A percentile compares a stretch with the other conserved stretches of the same genome.
phyloP scores from a whole-genome alignment of 2,113 vertebrate genomes.

The Scomber colias region DNA sequence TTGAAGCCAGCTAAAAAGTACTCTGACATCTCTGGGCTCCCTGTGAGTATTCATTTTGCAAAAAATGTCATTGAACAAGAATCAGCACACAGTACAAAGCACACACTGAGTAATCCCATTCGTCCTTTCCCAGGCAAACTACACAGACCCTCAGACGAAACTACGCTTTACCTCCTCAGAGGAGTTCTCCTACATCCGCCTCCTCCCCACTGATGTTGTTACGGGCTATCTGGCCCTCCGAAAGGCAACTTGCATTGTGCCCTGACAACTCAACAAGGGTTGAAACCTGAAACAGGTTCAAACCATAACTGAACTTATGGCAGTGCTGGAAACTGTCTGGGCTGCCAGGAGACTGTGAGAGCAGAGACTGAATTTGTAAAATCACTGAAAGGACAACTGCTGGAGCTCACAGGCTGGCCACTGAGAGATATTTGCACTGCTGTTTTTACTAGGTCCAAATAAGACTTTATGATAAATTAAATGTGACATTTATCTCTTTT shows the following conservation, averaged over 20 bases:
- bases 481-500: neutral
- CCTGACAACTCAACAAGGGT: constrained; percentile 78
- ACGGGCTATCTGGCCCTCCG: constrained; percentile 94
- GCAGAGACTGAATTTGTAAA: neutral
- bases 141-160: constrained; percentile 98
- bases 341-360: constrained; percentile 5
- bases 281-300: constrained; percentile 22
- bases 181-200: constrained; percentile 97
- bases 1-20: constrained; percentile 98
- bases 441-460: constrained; percentile 5
- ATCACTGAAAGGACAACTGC: neutral
- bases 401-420: neutral
- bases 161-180: constrained; percentile 94
- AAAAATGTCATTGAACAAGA: neutral
- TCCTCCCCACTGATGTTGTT: constrained; percentile 95
- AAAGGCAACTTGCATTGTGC: constrained; percentile 95
- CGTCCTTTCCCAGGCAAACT: constrained; percentile 89
- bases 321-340: neutral
- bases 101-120: neutral
- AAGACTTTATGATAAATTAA: constrained; percentile 18
- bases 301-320: constrained; percentile 22
- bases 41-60: constrained; percentile 85
- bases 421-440: neutral
- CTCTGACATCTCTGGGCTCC: constrained; percentile 97
- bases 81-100: neutral